Percentiles rank a stretch among this genome's conserved stretches.
phyloP scores from a whole-genome alignment of 2,888 invertebrate genomes.

The Emmelina monodactyla region DNA sequence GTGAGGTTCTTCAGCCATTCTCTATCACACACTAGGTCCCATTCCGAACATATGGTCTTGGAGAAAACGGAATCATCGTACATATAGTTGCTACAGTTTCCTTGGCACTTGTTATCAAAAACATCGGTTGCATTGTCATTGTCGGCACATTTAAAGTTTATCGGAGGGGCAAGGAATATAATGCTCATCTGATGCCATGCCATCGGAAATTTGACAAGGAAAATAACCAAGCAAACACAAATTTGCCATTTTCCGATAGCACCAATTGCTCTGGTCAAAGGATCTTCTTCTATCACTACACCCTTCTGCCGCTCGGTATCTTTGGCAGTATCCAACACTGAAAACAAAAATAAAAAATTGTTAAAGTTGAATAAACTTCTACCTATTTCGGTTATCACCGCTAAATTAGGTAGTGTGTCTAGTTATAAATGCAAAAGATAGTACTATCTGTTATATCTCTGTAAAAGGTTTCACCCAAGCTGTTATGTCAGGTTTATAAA shows the following conservation, averaged over 20 bases:
- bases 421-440: too few relatives aligned
- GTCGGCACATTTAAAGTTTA: conserved; percentile 58
- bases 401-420: too few relatives aligned
- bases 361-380: too few relatives aligned
- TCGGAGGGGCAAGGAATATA: conserved; percentile 77
- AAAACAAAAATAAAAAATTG: too few relatives aligned
- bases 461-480: too few relatives aligned
- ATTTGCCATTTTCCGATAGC: conserved; percentile 79
- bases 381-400: too few relatives aligned
- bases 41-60: conserved; percentile 78
- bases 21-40: conserved; percentile 75
- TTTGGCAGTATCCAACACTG: conserved; percentile 48
- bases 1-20: conserved; percentile 75
- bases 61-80: conserved; percentile 72
- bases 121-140: conserved; percentile 23
- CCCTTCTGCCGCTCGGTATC: conserved; percentile 31
- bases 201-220: conserved; percentile 78
- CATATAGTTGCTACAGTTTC: conserved; percentile 61
- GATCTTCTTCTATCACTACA: conserved; percentile 48
- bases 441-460: too few relatives aligned
- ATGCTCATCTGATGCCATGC: conserved; percentile 84
- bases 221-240: conserved; percentile 72
- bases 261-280: conserved; percentile 74
- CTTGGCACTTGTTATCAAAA: conserved; percentile 59
- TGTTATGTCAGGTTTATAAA: too few relatives aligned